Percentiles rank a stretch among this genome's conserved stretches.
These are phyloP conservation scores for Parasteatoda tepidariorum DNA, from an alignment of 1,140 invertebrate species.

Conservation along the genomic window DNA sequence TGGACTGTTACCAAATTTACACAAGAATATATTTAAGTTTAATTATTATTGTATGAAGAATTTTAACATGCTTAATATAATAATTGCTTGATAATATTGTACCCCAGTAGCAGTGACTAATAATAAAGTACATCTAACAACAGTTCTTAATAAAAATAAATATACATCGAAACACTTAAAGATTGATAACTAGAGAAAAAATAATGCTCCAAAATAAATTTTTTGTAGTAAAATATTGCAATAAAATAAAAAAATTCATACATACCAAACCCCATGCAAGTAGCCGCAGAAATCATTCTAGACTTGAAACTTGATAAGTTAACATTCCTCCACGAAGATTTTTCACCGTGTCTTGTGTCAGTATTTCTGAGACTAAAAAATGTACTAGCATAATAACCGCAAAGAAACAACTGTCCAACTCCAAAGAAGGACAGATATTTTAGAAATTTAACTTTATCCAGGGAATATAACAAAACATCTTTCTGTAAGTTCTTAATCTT, in stretches of 20 bases:
- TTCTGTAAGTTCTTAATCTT: conserved; percentile 6
- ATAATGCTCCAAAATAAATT: too few species aligned
- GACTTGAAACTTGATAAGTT: conserved; percentile 17
- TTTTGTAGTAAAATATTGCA: too few species aligned
- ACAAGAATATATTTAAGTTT: too few species aligned
- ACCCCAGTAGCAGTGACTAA: too few species aligned
- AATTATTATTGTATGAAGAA: too few species aligned
- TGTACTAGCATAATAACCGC: conserved; percentile 9
- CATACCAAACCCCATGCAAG: conserved; percentile 30
- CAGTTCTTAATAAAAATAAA: too few species aligned
- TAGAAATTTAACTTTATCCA: conserved; percentile 9
- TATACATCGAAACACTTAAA: too few species aligned
- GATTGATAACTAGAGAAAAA: too few species aligned
- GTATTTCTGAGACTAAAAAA: conserved; percentile 28
- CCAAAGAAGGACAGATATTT: conserved; percentile 30
- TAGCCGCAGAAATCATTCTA: neutral
- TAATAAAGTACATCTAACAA: too few species aligned
- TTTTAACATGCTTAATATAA: too few species aligned
- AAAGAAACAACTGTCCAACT: conserved; percentile 12
- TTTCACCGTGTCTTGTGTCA: neutral
- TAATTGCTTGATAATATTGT: too few species aligned
- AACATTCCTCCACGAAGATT: neutral
- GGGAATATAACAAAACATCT: conserved; percentile 11
- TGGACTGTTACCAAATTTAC: too few species aligned
- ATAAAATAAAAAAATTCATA: neutral